Evolutionary conservation across 2,888 invertebrate genomes (phyloP).

Genomic region (Strigamia transsilvanica): DNA sequence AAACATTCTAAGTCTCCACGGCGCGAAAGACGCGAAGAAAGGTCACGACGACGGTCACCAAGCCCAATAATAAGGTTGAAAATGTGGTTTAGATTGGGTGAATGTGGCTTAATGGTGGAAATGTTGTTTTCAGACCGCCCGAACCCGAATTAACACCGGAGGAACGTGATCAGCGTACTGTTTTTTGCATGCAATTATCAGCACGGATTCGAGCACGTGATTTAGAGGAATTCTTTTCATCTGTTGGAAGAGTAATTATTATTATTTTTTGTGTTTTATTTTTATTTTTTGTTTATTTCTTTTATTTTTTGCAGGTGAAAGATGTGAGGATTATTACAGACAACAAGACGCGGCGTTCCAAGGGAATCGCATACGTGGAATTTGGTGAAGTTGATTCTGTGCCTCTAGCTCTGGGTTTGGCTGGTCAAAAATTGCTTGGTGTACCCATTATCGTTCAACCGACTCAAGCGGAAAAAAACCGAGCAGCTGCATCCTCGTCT

Average conservation of each 20-base stretch:
- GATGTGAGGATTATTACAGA: slow-evolving; percentile 99
- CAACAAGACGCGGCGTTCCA: slow-evolving; percentile 97
- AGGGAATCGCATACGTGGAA: slow-evolving; percentile 99
- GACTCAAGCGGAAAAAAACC: slow-evolving; percentile 84
- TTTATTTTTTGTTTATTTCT: slow-evolving; percentile 30
- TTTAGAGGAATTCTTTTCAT: slow-evolving; percentile 97
- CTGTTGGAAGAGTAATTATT: slow-evolving; percentile 87
- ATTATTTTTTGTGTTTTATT: neutral
- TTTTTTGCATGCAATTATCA: slow-evolving; percentile 98
- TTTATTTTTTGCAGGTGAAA: slow-evolving; percentile 68
- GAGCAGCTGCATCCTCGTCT: slow-evolving; percentile 68
- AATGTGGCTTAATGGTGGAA: neutral
- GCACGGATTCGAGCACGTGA: slow-evolving; percentile 92
- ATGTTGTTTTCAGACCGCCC: slow-evolving; percentile 50
- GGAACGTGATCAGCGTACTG: slow-evolving; percentile 97
- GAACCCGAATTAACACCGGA: slow-evolving; percentile 79
- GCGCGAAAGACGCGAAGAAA: slow-evolving; percentile 50
- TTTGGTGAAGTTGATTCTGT: slow-evolving; percentile 98
- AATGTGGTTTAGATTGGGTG: no score
- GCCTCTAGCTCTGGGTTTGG: slow-evolving; percentile 91
- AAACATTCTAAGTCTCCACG: slow-evolving; percentile 51
- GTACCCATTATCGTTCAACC: slow-evolving; percentile 98
- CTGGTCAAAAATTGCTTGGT: slow-evolving; percentile 93
- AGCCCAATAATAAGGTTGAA: slow-evolving; percentile 9
- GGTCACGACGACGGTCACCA: slow-evolving; percentile 20